A percentile compares a stretch with the other conserved stretches of the same genome.
Conservation (phyloP, 2,888 invertebrate genomes). For the Phoronis australis region DNA sequence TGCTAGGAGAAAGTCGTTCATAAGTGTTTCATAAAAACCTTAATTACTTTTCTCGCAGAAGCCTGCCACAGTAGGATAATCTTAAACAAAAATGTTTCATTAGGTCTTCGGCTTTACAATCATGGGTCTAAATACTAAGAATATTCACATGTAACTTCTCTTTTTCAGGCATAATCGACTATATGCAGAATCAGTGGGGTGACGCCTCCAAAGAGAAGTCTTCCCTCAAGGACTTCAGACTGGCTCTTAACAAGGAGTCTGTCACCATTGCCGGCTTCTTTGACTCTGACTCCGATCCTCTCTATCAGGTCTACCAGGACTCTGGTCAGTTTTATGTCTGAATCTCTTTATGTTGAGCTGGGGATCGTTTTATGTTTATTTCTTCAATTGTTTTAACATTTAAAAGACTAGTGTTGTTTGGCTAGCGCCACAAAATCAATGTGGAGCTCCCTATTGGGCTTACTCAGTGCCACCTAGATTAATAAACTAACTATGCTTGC, state of each 20-base stretch:
- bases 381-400: neutral
- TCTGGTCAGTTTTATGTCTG: constrained; percentile 42
- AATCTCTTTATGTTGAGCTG: neutral
- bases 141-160: too few species aligned
- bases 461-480: too few species aligned
- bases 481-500: too few species aligned
- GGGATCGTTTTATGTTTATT: neutral
- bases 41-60: too few species aligned
- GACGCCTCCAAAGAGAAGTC: constrained; percentile 46
- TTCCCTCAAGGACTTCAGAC: constrained; percentile 45
- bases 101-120: too few species aligned
- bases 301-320: constrained; percentile 53
- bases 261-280: constrained; percentile 58
- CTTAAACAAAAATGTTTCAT: too few species aligned
- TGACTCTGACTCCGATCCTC: constrained; percentile 47
- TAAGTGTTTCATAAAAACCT: too few species aligned
- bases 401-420: neutral
- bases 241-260: constrained; percentile 50
- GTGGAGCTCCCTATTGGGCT: too few species aligned
- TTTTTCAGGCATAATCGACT: constrained; percentile 57
- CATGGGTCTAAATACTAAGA: too few species aligned
- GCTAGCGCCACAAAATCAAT: too few species aligned
- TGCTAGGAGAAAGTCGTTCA: too few species aligned
- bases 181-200: constrained; percentile 57
- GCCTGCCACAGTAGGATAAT: too few species aligned